Percentiles rank a stretch among this genome's conserved stretches.
phyloP scores from a whole-genome alignment of 2,113 vertebrate genomes.

The Kryptolebias marmoratus region DNA sequence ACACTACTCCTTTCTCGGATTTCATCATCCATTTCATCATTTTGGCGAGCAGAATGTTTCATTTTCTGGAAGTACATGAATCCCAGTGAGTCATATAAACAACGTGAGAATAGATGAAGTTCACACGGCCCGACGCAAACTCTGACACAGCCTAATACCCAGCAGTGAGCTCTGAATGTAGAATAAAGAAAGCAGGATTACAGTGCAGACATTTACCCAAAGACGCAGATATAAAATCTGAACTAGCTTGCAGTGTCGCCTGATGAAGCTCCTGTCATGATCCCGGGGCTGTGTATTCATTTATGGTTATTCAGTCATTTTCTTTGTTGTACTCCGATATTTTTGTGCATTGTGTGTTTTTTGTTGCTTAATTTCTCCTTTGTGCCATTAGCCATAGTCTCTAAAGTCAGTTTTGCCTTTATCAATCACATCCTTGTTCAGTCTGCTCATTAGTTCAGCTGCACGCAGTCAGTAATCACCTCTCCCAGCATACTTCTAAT shows the following conservation, averaged over 20 bases:
- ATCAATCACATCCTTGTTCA: too few species aligned
- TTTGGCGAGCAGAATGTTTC: constrained; percentile 6
- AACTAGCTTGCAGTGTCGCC: constrained; percentile 12
- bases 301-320: too few species aligned
- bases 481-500: too few species aligned
- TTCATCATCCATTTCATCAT: constrained; percentile 18
- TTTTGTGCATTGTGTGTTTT: too few species aligned
- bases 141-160: constrained; percentile 12
- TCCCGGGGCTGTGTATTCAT: too few species aligned
- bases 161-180: constrained; percentile 11
- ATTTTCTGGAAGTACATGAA: constrained; percentile 2
- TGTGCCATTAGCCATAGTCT: too few species aligned
- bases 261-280: not conserved
- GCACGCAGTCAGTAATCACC: too few species aligned
- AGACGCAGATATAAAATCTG: constrained; percentile 16
- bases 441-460: too few species aligned
- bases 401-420: too few species aligned
- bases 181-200: constrained; percentile 30
- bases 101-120: not conserved
- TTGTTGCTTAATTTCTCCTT: too few species aligned
- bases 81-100: not conserved
- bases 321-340: too few species aligned
- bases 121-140: not conserved
- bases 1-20: not conserved
- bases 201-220: not conserved